These are phyloP conservation scores for Nannospalax galili DNA, from an alignment of 2,113 vertebrate species.

Conservation along the genomic window DNA sequence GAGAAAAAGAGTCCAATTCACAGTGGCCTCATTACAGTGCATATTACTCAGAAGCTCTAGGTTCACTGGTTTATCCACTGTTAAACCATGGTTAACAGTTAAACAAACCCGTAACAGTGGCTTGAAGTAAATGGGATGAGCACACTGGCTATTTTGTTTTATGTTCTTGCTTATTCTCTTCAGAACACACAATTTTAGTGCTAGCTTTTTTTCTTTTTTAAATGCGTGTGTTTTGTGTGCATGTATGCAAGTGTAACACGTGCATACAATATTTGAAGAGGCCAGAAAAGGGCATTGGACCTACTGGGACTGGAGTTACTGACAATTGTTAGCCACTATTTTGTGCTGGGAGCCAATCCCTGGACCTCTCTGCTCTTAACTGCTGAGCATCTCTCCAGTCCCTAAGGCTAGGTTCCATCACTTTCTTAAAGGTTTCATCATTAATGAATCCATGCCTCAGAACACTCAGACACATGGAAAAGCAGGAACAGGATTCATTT, in stretches of 20 bases:
- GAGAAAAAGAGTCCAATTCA: background rate
- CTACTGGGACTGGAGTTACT: too few relatives aligned
- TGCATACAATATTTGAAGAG: too few relatives aligned
- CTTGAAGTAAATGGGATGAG: too few relatives aligned
- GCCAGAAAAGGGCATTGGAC: too few relatives aligned
- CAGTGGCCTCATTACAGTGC: background rate
- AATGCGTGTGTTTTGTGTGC: too few relatives aligned
- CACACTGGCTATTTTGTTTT: too few relatives aligned
- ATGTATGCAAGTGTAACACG: too few relatives aligned
- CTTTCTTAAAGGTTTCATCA: constrained; percentile 38
- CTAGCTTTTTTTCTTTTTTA: too few relatives aligned
- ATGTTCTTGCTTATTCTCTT: background rate
- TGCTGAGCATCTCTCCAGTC: too few relatives aligned
- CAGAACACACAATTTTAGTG: too few relatives aligned
- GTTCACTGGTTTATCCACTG: background rate
- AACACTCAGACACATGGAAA: background rate
- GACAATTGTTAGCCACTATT: too few relatives aligned
- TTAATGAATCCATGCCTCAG: background rate
- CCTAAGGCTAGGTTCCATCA: background rate
- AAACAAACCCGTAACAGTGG: background rate
- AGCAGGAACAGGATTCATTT: constrained; percentile 42
- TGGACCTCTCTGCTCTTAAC: background rate
- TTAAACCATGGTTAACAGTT: background rate
- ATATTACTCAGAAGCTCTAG: background rate
- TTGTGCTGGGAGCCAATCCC: too few relatives aligned